These are phyloP conservation scores for Drosophila yooni DNA, from an alignment of 2,888 invertebrate genomes.

Conservation along the genomic window DNA sequence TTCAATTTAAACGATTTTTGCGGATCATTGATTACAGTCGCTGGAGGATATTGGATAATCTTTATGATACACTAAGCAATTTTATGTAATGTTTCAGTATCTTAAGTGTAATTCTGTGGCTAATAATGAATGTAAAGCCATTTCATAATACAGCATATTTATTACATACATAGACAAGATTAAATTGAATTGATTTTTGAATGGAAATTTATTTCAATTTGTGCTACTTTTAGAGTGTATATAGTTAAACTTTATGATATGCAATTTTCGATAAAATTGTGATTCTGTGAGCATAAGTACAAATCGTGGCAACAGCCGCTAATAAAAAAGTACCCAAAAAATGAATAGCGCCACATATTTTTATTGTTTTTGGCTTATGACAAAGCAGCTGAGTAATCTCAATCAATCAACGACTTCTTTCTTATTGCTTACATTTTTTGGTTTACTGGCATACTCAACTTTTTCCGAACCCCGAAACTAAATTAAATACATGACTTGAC, in stretches of 20 bases:
- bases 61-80: no score
- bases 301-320: neutral
- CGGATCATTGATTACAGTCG: neutral
- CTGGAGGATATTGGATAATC: neutral
- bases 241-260: neutral
- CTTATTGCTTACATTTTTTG: neutral
- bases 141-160: neutral
- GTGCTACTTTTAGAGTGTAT: neutral
- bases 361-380: neutral
- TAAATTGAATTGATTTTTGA: neutral
- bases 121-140: neutral
- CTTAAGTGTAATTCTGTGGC: neutral
- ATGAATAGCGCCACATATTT: neutral
- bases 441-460: neutral
- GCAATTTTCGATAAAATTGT: neutral
- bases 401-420: slow-evolving; percentile 36
- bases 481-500: slow-evolving; percentile 9
- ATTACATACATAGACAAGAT: neutral
- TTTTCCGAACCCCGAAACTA: neutral
- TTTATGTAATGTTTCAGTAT: neutral
- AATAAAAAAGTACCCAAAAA: neutral
- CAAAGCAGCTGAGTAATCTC: slow-evolving; percentile 15
- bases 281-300: neutral
- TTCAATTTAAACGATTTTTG: neutral
- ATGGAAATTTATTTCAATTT: neutral